A percentile compares a stretch with the other conserved stretches of the same genome.
Evolutionary conservation across 2,888 invertebrate genomes (phyloP).

Genomic region (Limnephilus lunatus): DNA sequence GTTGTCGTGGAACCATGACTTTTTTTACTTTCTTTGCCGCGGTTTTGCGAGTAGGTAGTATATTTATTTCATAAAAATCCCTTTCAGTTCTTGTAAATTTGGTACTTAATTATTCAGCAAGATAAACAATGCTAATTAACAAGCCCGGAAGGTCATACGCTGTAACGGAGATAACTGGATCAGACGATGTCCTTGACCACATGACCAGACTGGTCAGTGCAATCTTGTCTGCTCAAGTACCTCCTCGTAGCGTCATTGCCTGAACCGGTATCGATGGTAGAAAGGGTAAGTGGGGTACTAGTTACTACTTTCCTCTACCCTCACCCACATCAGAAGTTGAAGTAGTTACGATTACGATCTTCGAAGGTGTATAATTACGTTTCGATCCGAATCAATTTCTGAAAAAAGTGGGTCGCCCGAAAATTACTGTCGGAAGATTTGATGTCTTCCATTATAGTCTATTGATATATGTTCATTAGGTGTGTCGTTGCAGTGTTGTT

Average conservation of each 20-base stretch:
- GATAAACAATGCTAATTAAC: too few species aligned
- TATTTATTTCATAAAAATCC: background rate
- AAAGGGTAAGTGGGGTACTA: background rate
- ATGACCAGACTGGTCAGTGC: background rate
- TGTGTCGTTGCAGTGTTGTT: too few species aligned
- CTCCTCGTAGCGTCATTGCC: background rate
- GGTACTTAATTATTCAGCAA: background rate
- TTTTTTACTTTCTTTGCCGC: background rate
- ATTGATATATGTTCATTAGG: background rate
- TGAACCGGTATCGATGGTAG: background rate
- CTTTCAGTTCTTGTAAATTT: background rate
- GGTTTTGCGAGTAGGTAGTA: background rate
- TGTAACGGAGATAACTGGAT: background rate
- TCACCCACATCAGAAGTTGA: background rate
- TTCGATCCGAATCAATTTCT: background rate
- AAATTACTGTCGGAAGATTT: background rate
- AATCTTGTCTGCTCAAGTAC: background rate
- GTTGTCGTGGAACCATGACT: too few species aligned
- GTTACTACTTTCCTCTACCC: background rate
- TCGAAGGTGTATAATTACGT: background rate
- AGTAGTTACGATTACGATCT: background rate
- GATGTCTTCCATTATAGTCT: too few species aligned
- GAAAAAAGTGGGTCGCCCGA: background rate
- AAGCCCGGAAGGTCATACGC: background rate
- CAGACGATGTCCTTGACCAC: background rate